Conservation (phyloP, 2,113 vertebrate genomes). For the Dromaius novaehollandiae region DNA sequence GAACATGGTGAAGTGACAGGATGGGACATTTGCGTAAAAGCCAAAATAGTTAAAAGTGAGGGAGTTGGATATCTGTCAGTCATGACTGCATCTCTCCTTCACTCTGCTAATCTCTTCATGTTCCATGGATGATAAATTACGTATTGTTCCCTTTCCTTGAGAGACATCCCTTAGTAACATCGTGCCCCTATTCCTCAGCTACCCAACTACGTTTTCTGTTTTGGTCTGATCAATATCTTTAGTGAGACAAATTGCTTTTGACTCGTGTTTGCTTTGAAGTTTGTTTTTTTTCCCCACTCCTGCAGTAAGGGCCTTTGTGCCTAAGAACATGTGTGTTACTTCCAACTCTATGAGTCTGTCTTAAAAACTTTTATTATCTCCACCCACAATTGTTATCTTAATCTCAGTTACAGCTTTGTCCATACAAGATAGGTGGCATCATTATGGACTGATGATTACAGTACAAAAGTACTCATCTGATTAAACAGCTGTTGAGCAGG, state of each 20-base stretch:
- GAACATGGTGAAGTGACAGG: constrained; percentile 8
- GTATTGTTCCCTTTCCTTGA: neutral
- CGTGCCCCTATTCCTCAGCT: neutral
- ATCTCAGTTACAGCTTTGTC: neutral
- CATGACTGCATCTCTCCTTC: rapidly evolving
- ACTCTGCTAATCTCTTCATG: neutral
- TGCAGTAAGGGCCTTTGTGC: too few species aligned
- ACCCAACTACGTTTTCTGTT: neutral
- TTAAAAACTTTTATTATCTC: neutral
- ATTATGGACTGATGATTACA: neutral
- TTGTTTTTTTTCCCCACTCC: too few species aligned
- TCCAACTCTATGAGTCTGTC: neutral
- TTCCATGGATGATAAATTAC: constrained; percentile 31
- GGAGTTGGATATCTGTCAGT: neutral
- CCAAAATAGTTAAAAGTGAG: neutral
- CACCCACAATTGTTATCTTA: neutral
- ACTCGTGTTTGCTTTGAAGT: neutral
- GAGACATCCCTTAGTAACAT: neutral
- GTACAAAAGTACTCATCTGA: neutral
- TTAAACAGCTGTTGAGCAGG: neutral
- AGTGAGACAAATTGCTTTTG: constrained; percentile 29
- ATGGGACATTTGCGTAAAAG: neutral
- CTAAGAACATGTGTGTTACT: neutral
- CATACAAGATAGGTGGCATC: neutral
- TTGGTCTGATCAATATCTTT: neutral